Percentiles rank a stretch among this genome's conserved stretches.
These are phyloP conservation scores for Dipodomys stephensi DNA, from an alignment of 2,113 vertebrate species.

Conservation along the genomic window DNA sequence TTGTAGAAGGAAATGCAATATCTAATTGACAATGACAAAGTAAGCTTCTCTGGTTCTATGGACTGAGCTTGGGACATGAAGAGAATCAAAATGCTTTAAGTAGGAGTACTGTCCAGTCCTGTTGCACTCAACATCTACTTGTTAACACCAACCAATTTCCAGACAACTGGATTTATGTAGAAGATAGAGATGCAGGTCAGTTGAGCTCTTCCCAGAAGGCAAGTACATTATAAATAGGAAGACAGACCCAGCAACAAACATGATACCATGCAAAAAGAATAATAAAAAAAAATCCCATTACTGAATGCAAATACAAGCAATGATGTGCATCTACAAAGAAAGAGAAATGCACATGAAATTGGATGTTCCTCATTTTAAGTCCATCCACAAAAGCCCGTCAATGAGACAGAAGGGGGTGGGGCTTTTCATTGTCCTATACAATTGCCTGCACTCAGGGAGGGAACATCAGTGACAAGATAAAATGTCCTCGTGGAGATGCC, in stretches of 20 bases:
- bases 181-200: neutral
- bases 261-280: neutral
- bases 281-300: too few species aligned
- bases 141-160: neutral
- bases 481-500: neutral
- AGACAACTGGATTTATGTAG: neutral
- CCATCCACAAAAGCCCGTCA: neutral
- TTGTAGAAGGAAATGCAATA: neutral
- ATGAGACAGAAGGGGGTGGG: neutral
- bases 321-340: neutral
- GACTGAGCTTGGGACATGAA: neutral
- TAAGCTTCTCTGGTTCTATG: constrained; percentile 38
- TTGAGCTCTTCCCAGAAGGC: neutral
- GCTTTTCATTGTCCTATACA: neutral
- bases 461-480: neutral
- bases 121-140: neutral
- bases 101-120: neutral
- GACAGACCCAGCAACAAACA: neutral
- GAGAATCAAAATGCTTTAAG: constrained; percentile 5
- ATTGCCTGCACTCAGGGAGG: neutral
- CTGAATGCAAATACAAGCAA: neutral
- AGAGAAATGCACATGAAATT: neutral
- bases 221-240: neutral
- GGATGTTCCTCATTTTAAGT: neutral
- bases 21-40: constrained; percentile 38